Base-by-base conservation (phyloP, 2,113 vertebrate species). In the Poeciliopsis retropinna region DNA sequence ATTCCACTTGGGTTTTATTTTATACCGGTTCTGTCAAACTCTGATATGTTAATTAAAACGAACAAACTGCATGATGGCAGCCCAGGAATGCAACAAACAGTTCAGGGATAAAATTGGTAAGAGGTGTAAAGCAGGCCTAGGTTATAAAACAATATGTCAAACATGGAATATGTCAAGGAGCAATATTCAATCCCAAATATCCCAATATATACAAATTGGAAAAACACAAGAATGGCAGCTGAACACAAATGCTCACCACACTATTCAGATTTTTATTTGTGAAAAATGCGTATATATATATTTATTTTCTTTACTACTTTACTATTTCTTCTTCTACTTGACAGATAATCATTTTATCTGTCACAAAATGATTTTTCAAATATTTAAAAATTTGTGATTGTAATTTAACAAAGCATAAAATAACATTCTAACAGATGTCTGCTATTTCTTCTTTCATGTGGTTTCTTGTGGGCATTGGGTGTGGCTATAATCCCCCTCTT, bases 381-480 rank as follows among this genome's bases (percentile, higher is more conserved):
- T 57, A n/a, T 7, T 25, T 57, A 11, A 2, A 57, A n/a, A 25
- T 57, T 57, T 57, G 25, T 57, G 51, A 9, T 57, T 57, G 39
- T 41, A 13, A 41, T 41, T 13, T 41, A 41, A 41, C 39, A 41
- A 41, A 15, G 39, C 39, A 41, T 41, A 0, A 41, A 10, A 51
- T 27, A 17, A 34, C 8, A 41, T 47, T 19, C 1, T 10, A 85
- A 91, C 65, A 78, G 19, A 9, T 67, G 5, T 79, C 8, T 77
- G 6, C 3, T 82, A 41, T 64, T n/a, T 68, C 60, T 66, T 79
- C 68, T 54, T 61, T 32, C 28, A 57, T 51, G 39, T 17, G 82
- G 31, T 70, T 19, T 80, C 44, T 2, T 27, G 70, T 72, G 83
- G 39, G 76, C 29, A 10, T 41, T 60, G 5, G 67, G n/a, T 10